Evolutionary conservation across 2,797 vertebrate genomes (phyloP), one percentile per base, ranked within the genome.

Genomic region (Aldrovandia affinis): DNA sequence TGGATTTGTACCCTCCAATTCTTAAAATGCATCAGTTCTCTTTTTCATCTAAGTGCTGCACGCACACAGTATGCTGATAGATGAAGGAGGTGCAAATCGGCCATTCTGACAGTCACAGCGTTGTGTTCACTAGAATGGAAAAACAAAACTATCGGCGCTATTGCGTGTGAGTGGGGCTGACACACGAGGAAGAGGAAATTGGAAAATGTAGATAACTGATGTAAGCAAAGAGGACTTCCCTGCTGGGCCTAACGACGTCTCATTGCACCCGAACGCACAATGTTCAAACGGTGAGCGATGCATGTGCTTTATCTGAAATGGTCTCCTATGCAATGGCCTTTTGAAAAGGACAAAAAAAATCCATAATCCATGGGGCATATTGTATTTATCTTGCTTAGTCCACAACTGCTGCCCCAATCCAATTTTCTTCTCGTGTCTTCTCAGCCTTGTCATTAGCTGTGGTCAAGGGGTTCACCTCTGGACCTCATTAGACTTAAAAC

Each of bases 391-490:
- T 83, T 83, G 65, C 39, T 86, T 77, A 83, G 81, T 81, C 52
- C 54, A 79, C 50, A 33, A 80, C 68, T n/a, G 77, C 80, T 78
- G 78, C 78, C 54, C 50, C 68, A 70, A 70, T 86, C 55, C 78
- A 88, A 78, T 87, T 81, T 79, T 82, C n/a, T 83, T 78, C 52
- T 52, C 33, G 59, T 80, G 81, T 84, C 86, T 59, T 85, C 65
- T 84, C 83, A 85, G 81, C 78, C 78, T 83, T 88, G 85, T 73
- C 55, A 81, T 83, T 83, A 83, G 81, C 39, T 83, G 84, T 85
- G 83, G 73, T 85, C 61, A 73, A 87, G 61, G 33, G 83, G 57
- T 57, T 78, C 75, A 87, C 83, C 63, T 70, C 78, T 83, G 82
- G 81, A 86, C 82, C 81, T 87, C 78, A 86, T 86, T 87, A 84